These are phyloP conservation scores for Bubo blakistoni DNA, from an alignment of 2,113 vertebrate species.

Conservation along the genomic window DNA sequence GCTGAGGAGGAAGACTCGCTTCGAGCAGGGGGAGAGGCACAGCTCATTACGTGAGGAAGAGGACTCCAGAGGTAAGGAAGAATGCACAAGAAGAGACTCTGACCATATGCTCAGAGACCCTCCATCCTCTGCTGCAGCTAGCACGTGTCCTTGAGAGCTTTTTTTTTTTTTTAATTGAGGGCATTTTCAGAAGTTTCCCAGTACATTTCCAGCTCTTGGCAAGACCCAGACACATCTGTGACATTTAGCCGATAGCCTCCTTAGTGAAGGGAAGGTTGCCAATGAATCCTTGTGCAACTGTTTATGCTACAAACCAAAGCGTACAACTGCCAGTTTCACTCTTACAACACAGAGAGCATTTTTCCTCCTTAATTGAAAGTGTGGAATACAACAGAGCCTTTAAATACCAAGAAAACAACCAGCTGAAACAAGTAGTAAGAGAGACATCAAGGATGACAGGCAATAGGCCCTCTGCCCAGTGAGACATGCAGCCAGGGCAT, in stretches of 20 bases:
- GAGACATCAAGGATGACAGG: slow-evolving; percentile 50
- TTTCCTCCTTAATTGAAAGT: slow-evolving; percentile 57
- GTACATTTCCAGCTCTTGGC: slow-evolving; percentile 33
- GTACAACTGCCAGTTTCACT: slow-evolving; percentile 49
- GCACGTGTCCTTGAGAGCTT: not conserved
- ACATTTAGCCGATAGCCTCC: slow-evolving; percentile 51
- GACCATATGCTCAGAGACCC: not conserved
- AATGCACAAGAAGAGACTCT: not conserved
- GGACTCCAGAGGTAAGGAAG: not conserved
- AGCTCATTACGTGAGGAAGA: not conserved
- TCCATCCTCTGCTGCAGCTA: not conserved
- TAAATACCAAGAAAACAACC: slow-evolving; percentile 12
- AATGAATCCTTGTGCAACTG: slow-evolving; percentile 56
- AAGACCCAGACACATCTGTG: slow-evolving; percentile 32
- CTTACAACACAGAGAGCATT: slow-evolving; percentile 49
- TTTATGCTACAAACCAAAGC: slow-evolving; percentile 45
- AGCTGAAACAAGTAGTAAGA: slow-evolving; percentile 46
- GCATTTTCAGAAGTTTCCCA: slow-evolving; percentile 35
- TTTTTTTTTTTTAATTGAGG: not conserved
- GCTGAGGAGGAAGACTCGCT: not conserved
- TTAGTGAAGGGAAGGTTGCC: slow-evolving; percentile 48
- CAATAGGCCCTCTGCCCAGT: slow-evolving; percentile 31
- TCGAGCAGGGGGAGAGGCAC: not conserved
- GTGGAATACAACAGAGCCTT: slow-evolving; percentile 24
- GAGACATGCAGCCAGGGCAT: not conserved